Conservation (phyloP, 1,140 invertebrate genomes). For the Bombyx mandarina region DNA sequence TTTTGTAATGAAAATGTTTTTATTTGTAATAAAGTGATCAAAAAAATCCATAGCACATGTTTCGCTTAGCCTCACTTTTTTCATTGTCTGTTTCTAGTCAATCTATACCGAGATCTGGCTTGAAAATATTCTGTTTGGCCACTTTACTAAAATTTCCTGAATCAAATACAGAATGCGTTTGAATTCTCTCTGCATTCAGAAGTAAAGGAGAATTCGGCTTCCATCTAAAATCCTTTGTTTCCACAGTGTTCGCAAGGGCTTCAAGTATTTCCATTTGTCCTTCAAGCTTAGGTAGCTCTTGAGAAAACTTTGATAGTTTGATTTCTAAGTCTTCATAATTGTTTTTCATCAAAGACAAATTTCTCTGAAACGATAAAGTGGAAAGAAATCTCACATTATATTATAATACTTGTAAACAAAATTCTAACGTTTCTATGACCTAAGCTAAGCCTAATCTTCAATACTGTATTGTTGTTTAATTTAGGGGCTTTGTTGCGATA, state of each 20-base stretch:
- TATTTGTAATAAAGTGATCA: neutral
- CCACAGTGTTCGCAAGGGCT: constrained; percentile 31
- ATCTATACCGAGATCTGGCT: constrained; percentile 5
- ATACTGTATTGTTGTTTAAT: no score
- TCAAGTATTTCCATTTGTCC: constrained; percentile 45
- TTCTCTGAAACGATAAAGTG: constrained; percentile 33
- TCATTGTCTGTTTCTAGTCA: constrained; percentile 11
- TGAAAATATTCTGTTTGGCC: neutral
- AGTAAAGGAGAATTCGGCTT: constrained; percentile 19
- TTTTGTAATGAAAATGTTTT: no score
- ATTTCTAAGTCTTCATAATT: constrained; percentile 40
- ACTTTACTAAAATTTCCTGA: no score
- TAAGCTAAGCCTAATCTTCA: no score
- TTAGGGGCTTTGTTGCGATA: no score
- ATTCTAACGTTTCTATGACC: neutral
- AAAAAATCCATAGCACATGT: constrained; percentile 9
- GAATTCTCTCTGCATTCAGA: constrained; percentile 10
- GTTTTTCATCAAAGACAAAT: constrained; percentile 32
- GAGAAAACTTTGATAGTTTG: constrained; percentile 33
- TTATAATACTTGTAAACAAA: constrained; percentile 2
- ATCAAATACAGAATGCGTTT: no score
- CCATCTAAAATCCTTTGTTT: constrained; percentile 25
- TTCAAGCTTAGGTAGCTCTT: constrained; percentile 45
- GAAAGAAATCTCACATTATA: neutral
- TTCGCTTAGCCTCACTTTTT: constrained; percentile 9